A percentile compares a stretch with the other conserved stretches of the same genome.
Evolutionary conservation across 1,140 invertebrate species (phyloP).

Genomic region (Macrocentrus cingulum): DNA sequence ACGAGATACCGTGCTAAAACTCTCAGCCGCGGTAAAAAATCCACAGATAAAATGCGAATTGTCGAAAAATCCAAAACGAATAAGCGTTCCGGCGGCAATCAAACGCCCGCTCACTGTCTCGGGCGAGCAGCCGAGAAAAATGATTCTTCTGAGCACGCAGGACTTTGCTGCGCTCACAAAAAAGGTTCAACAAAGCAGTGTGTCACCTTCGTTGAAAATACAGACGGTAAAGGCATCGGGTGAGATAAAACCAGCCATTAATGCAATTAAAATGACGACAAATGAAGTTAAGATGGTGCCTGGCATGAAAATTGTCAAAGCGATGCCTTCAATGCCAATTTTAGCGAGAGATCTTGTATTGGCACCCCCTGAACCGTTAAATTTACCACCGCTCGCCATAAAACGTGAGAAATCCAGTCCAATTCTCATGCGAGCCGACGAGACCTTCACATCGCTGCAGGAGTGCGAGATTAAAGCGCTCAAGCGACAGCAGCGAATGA

Average conservation of each 20-base stretch:
- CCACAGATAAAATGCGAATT: conserved; percentile 31
- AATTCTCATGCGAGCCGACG: too few species aligned
- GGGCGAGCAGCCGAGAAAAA: conserved; percentile 50
- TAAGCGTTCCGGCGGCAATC: conserved; percentile 38
- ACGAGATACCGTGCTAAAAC: too few species aligned
- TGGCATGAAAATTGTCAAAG: conserved; percentile 37
- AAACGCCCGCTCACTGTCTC: conserved; percentile 8
- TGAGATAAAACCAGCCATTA: neutral
- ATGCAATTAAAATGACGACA: too few species aligned
- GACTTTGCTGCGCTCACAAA: conserved; percentile 58
- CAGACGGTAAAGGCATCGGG: conserved; percentile 37
- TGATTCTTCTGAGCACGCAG: conserved; percentile 57
- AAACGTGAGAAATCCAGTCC: conserved; percentile 40
- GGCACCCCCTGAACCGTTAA: neutral
- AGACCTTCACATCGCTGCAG: conserved; percentile 34
- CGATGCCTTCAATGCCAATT: conserved; percentile 32
- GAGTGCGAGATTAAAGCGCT: conserved; percentile 61
- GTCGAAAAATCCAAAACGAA: conserved; percentile 37
- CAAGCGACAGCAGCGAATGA: conserved; percentile 86
- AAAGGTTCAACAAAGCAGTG: conserved; percentile 44
- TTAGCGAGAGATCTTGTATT: conserved; percentile 18
- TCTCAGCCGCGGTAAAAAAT: too few species aligned
- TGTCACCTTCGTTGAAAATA: conserved; percentile 38
- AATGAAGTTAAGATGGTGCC: too few species aligned
- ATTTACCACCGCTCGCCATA: conserved; percentile 34